Base-by-base conservation (phyloP, 1,140 invertebrate species). In the Venustaconcha ellipsiformis region DNA sequence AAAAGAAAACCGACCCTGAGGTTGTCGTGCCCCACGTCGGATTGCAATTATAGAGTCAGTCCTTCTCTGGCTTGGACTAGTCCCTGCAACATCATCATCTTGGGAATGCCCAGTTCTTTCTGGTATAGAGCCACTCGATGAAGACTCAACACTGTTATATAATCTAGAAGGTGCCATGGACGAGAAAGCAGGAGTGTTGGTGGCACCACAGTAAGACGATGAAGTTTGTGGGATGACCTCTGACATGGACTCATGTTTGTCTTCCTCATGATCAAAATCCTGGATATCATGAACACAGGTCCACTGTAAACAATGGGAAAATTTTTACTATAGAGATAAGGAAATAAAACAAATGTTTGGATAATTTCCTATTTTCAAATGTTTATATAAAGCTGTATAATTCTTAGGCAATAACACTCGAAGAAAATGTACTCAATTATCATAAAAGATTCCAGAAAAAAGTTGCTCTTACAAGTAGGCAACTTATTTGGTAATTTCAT, bases 281-380 rank as follows among this genome's bases (percentile, higher is more conserved):
- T 96, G 95, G 72, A 98, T 96, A 87, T 97, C 96, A 89, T 98
- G 96, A 30, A 98, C 93, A 88, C 95, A 96, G 4, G 95, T 97
- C 95, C 95, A 97, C 94, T 95, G 88, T 26, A 90, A 89, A 66
- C 67, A 18, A 62, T n/a, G 18, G 11, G 59, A 74, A 13, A 62
- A 67, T 55, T 17, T 15, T 15, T 67, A 17, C 57, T 15, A 12
- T 57, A 15, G 4, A 62, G 55, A 60, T 8, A n/a, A 48, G 57
- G 14, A 65, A n/a, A 67, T 57, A 4, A 67, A 76, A 76, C 18
- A 48, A 56, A 30, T 1, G 18, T 20, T 57, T 1, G 57, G 69
- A 56, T 12, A 37, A 26, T 20, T 3, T 48, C 62, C 17, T 23
- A 67, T 55, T 30, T 60, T 57, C 14, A 14, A 77, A 8, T 72